A percentile compares a stretch with the other conserved stretches of the same genome.
Conservation (phyloP, 2,888 invertebrate genomes). For the Eucriotettix oculatus region DNA sequence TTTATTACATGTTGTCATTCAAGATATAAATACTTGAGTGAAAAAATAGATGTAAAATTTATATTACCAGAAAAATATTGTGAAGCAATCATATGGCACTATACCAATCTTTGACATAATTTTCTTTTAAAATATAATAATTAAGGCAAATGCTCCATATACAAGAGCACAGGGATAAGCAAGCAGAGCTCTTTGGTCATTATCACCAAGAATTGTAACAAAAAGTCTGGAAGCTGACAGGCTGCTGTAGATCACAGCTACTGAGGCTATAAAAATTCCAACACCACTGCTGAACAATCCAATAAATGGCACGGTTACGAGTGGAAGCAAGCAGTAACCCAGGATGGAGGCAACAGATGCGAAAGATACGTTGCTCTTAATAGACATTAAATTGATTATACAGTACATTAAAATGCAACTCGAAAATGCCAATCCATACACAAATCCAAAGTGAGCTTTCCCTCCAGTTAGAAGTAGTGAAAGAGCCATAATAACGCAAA, state of each 20-base stretch:
- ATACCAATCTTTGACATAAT: no score
- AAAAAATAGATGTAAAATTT: no score
- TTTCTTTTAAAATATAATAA: constrained; percentile 64
- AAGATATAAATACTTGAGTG: no score
- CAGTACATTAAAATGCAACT: constrained; percentile 84
- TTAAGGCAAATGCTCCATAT: constrained; percentile 81
- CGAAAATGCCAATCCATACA: constrained; percentile 80
- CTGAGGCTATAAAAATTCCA: constrained; percentile 42
- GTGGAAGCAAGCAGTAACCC: constrained; percentile 85
- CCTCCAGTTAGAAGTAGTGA: constrained; percentile 55
- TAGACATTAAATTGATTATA: constrained; percentile 66
- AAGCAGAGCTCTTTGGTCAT: constrained; percentile 60
- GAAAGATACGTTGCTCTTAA: constrained; percentile 14
- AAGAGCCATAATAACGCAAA: constrained; percentile 54
- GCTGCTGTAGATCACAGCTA: constrained; percentile 76
- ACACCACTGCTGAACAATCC: constrained; percentile 58
- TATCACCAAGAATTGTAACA: constrained; percentile 73
- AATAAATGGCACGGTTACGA: constrained; percentile 69
- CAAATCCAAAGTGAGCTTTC: constrained; percentile 80
- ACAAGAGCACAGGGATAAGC: constrained; percentile 88
- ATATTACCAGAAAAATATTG: no score
- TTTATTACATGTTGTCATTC: no score
- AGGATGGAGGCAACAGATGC: constrained; percentile 62
- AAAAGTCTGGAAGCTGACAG: constrained; percentile 84
- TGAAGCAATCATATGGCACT: no score